Evolutionary conservation across 2,888 invertebrate species (phyloP), one percentile per base, ranked within the genome.

Genomic region (Synergus gifuensis): DNA sequence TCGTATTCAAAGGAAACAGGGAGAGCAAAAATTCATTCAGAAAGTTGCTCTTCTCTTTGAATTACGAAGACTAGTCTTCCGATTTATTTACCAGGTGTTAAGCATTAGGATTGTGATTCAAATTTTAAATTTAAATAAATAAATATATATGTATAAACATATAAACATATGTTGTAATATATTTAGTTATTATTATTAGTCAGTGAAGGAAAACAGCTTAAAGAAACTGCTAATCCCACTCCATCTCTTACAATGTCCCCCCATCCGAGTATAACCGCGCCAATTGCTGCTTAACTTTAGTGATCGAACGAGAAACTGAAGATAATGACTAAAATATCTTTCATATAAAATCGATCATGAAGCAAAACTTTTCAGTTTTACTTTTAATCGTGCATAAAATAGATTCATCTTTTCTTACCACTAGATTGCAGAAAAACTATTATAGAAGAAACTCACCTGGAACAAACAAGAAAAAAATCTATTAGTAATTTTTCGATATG

Each of bases 1-100:
- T 46, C 22, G 28, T 62, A 62, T 14, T 62, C 62, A 28, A 62
- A 62, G 14, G 28, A 62, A 62, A 62, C 62, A 28, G 62, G 62
- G 62, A 62, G 62, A 14, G 62, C 62, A 62, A 5, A 62, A 14
- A 62, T 28, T 62, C 28, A 62, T 62, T 14, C 14, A 28, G 2
- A 22, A 62, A 62, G 62, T 28, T 62, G 12, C 62, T 62, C 22
- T 62, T 28, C 28, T 28, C 11, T 62, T 62, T 62, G 22, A 62
- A 62, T 22, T 62, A 62, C 28, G 62, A 62, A 62, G 14, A 5
- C 62, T 28, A 62, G 62, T 62, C 28, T 62, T 28, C 12, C 62
- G 28, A 62, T 28, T 62, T 62, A 62, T 62, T 62, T 28, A 4
- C 28, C 62, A 62, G 62, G 22, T 62, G 62, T 18, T 14, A 7